phyloP scores from a whole-genome alignment of 2,797 vertebrate genomes.

The Cossypha dichroa region DNA sequence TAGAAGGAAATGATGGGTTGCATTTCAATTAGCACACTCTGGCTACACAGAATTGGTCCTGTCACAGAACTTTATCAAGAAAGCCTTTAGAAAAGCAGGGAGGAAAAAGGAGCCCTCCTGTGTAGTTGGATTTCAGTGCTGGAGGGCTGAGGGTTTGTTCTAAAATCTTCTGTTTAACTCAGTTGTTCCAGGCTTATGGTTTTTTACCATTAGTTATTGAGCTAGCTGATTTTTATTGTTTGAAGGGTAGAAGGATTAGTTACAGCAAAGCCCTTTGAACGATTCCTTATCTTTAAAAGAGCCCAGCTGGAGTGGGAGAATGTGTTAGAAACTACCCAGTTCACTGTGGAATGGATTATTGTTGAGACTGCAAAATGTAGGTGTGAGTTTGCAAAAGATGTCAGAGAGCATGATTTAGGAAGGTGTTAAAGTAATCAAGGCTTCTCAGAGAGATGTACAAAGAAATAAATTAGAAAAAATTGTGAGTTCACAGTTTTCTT shows the following conservation, averaged over 20 bases:
- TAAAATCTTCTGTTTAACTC: conserved; percentile 39
- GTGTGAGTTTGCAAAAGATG: conserved; percentile 41
- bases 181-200: neutral
- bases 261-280: conserved; percentile 40
- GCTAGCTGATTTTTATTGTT: conserved; percentile 51
- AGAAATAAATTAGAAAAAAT: conserved; percentile 46
- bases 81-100: neutral
- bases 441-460: conserved; percentile 38
- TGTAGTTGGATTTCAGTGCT: conserved; percentile 16
- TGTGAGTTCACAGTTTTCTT: neutral
- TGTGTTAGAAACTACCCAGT: conserved; percentile 24
- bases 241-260: conserved; percentile 27
- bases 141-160: conserved; percentile 4
- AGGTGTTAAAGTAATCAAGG: conserved; percentile 42
- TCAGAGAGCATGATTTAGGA: conserved; percentile 7
- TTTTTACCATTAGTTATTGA: neutral
- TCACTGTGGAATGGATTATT: conserved; percentile 26
- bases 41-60: conserved; percentile 19
- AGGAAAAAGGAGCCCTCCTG: conserved; percentile 15
- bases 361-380: conserved; percentile 33
- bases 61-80: conserved; percentile 29
- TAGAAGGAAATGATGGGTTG: conserved; percentile 49
- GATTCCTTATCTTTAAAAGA: conserved; percentile 32
- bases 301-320: conserved; percentile 24
- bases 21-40: conserved; percentile 40